Conservation (phyloP, 2,797 vertebrate genomes). For the Peromyscus aztecus region DNA sequence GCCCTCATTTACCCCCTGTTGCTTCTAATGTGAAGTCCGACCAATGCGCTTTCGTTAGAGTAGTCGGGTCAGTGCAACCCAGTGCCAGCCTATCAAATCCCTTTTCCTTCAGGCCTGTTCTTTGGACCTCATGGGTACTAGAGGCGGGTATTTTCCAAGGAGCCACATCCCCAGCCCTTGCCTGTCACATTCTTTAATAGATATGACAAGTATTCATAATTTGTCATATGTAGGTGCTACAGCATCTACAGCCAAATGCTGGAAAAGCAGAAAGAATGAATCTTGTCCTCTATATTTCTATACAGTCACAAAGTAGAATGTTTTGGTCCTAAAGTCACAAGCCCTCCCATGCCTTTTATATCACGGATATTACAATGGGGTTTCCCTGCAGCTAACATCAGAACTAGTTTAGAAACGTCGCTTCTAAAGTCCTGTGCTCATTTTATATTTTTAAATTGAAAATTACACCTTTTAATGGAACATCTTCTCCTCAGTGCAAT, state of each 20-base stretch:
- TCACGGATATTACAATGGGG: neutral
- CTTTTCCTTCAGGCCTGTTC: neutral
- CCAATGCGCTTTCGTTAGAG: neutral
- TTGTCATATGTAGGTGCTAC: too few relatives aligned
- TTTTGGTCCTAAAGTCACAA: neutral
- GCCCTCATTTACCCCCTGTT: neutral
- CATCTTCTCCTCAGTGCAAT: neutral
- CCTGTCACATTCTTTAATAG: neutral
- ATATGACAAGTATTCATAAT: neutral
- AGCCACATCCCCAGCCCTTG: neutral
- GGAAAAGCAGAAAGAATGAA: neutral
- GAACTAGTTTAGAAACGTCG: neutral
- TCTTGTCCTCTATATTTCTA: neutral
- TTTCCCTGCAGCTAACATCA: neutral
- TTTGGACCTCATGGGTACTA: neutral
- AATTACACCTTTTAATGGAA: neutral
- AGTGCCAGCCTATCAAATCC: neutral
- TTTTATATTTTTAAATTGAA: constrained; percentile 32
- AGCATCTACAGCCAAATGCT: neutral
- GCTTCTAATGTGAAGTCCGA: neutral
- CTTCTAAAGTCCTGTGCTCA: neutral
- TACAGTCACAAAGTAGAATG: neutral
- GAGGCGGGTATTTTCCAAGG: neutral
- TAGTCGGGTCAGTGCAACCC: neutral
- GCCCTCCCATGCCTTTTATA: neutral